Evolutionary conservation across 2,888 invertebrate species (phyloP), one percentile per base, ranked within the genome.

Genomic region (Dicyrtomina minuta): DNA sequence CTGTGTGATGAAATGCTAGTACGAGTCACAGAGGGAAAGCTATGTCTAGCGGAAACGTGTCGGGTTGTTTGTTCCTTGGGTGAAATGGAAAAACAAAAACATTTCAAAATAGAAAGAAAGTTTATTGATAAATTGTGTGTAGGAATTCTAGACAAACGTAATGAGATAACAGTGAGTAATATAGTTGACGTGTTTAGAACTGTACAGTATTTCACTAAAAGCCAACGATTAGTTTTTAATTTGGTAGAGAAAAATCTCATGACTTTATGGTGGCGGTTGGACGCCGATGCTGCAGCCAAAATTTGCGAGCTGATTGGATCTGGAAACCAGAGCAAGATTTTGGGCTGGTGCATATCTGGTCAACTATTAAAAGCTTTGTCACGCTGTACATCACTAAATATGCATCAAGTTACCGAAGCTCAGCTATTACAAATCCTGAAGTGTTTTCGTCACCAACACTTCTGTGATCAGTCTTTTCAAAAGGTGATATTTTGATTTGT

Each of bases 41-140:
- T 89, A 53, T 81, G 82, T 22, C 78, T 90, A 5, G 81, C 83
- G 15, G 87, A 90, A 75, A 80, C 89, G 6, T 87, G 88, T 79
- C 82, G 85, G 65, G 84, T 87, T 71, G 82, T 87, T n/a, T 82
- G 81, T 44, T 84, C 85, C 76, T 81, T 89, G 41, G 83, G 84
- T 15, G 81, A 81, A 62, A 84, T 86, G 77, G 84, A 81, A 41
- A 73, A 75, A 56, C 83, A 85, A 72, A 78, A 17, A 17, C 20
- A 56, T 26, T 24, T 17, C 27, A 61, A 41, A 13, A 86, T 85
- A 80, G 81, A 83, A 27, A 83, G 85, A 26, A 84, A 84, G 15
- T 75, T 79, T 10, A 83, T 87, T 69, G 89, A 90, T 76, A 86
- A 87, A 79, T 80, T 89, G 46, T 90, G 89, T 89, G 83, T 86